Conservation (phyloP, 2,797 vertebrate species). For the Taenioides sp. region DNA sequence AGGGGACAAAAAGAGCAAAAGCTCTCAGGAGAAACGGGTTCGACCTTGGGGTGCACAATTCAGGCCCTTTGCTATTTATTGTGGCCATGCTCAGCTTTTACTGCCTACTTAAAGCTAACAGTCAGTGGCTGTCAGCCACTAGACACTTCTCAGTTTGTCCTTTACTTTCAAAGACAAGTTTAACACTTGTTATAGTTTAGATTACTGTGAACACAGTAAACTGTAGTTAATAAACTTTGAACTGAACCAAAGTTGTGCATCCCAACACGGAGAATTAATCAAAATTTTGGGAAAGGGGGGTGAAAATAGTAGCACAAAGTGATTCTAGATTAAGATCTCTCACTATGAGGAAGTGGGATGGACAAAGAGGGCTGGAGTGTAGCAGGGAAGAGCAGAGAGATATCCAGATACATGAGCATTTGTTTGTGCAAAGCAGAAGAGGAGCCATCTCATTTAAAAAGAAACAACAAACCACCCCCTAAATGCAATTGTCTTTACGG, state of each 20-base stretch:
- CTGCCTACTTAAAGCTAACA: conserved; percentile 55
- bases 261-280: conserved; percentile 61
- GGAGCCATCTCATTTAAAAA: conserved; percentile 25
- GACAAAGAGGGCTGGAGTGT: conserved; percentile 34
- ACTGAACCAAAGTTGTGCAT: conserved; percentile 67
- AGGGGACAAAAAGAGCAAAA: conserved; percentile 64
- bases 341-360: conserved; percentile 54
- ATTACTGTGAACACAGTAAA: conserved; percentile 44
- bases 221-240: conserved; percentile 32
- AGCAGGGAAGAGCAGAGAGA: conserved; percentile 45
- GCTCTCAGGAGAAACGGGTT: conserved; percentile 67
- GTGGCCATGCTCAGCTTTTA: conserved; percentile 55
- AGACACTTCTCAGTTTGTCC: conserved; percentile 42
- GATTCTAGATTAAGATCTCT: conserved; percentile 64
- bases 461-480: conserved; percentile 24
- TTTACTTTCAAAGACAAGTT: conserved; percentile 39
- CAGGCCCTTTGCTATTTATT: conserved; percentile 69
- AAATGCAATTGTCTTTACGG: conserved; percentile 4
- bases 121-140: conserved; percentile 46
- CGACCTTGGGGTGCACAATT: conserved; percentile 77
- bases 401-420: conserved; percentile 50
- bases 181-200: conserved; percentile 30
- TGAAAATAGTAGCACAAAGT: conserved; percentile 62
- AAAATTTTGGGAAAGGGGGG: conserved; percentile 25
- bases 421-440: conserved; percentile 54